Base-by-base conservation (phyloP, 2,113 vertebrate genomes). In the Callorhinus ursinus region DNA sequence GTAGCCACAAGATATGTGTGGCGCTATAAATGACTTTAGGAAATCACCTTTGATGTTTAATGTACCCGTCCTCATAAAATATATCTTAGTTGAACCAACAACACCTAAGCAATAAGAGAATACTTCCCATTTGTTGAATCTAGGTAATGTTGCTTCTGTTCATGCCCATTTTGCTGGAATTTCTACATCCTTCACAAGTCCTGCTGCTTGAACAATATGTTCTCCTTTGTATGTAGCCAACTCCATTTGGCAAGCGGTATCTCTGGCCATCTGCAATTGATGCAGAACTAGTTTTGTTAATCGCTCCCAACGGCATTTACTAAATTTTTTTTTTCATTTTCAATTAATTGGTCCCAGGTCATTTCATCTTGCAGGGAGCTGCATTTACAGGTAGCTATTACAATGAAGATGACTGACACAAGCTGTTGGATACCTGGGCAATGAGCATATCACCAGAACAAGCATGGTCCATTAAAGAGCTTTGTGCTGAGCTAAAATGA, bases 341-440 rank as follows among this genome's bases (percentile, higher is more conserved):
- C 96, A 97, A 98, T 98, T 98, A 98, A 97, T 97, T 98, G 97
- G 96, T 94, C 97, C 94, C 97, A 97, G 96, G 97, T 97, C 97
- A 98, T 97, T 97, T 98, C 92, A 96, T 96, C 92, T 95, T 97
- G 81, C 95, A 86, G 95, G 84, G 77, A 96, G 76, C 55, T 97
- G 88, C 93, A 95, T 92, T 95, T 96, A 96, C 39, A 98, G 94
- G 97, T 96, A 98, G 85, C 77, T 80, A 90, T 88, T 51, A 80
- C 86, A 95, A 79, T 67, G 83, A 92, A 95, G 95, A 95, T 63
- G 93, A 96, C 93, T 97, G 94, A 96, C 77, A 97, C 71, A 93
- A 97, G 90, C 88, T 83, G 71, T 51, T 96, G 90, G 85, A 76
- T 96, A 93, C 72, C 93, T 93, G 82, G 72, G 61, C 85, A 93